phyloP scores from a whole-genome alignment of 2,113 vertebrate species.

The Lontra canadensis region DNA sequence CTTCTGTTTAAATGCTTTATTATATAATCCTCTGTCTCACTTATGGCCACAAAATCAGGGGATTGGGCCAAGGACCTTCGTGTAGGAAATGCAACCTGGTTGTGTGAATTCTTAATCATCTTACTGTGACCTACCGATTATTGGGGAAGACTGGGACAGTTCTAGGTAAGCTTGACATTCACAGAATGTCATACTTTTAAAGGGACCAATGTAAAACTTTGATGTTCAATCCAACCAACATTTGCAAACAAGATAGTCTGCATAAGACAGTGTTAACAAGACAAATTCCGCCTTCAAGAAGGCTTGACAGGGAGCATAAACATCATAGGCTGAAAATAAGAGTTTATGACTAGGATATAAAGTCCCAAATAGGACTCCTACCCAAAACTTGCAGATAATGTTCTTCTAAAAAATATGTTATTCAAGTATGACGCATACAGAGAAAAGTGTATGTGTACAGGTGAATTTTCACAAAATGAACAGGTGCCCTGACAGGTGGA shows the following conservation, averaged over 20 bases:
- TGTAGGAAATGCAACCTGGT: neutral
- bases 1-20: neutral
- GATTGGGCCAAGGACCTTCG: neutral
- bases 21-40: neutral
- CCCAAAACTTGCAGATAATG: neutral
- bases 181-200: neutral
- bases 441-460: neutral
- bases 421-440: neutral
- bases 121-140: neutral
- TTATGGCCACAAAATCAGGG: too few relatives aligned
- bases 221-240: neutral
- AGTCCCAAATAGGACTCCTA: neutral
- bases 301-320: neutral
- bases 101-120: neutral
- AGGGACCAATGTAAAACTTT: neutral
- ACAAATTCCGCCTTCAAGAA: neutral
- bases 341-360: neutral
- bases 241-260: neutral
- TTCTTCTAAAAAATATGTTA: neutral
- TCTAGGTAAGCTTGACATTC: neutral
- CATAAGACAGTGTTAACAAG: neutral
- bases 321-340: neutral
- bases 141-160: neutral
- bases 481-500: neutral
- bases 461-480: neutral